phyloP scores from a whole-genome alignment of 2,888 invertebrate genomes.

The Orchesellides sinensis region DNA sequence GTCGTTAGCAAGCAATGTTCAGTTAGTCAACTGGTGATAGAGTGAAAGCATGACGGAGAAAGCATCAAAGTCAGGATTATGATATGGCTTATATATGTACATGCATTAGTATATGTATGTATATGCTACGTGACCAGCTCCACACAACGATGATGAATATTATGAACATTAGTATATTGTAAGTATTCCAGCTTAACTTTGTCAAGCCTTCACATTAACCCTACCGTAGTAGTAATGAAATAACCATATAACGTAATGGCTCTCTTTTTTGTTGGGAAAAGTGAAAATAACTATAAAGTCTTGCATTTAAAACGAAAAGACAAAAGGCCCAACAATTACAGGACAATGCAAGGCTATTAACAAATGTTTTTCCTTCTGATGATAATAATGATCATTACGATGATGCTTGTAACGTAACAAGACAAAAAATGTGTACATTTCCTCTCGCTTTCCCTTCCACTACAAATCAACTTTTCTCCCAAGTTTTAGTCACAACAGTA shows the following conservation, averaged over 20 bases:
- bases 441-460: too few species aligned
- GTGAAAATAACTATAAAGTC: not conserved
- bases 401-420: too few species aligned
- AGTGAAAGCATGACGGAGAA: not conserved
- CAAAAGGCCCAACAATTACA: not conserved
- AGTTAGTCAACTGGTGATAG: too few species aligned
- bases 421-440: too few species aligned
- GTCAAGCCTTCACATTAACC: slow-evolving; percentile 15
- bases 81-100: not conserved
- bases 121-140: too few species aligned
- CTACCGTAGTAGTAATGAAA: slow-evolving; percentile 33
- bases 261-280: not conserved
- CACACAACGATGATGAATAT: not conserved
- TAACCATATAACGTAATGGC: slow-evolving; percentile 45
- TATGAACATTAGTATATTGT: too few species aligned
- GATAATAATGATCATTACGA: slow-evolving; percentile 12
- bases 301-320: not conserved
- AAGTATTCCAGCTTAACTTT: slow-evolving; percentile 13
- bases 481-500: not conserved
- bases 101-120: too few species aligned
- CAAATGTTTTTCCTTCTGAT: slow-evolving; percentile 8
- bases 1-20: too few species aligned
- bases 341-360: too few species aligned
- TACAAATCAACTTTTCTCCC: not conserved
- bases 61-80: not conserved